These are phyloP conservation scores for Idaea biselata DNA, from an alignment of 2,888 invertebrate species.

Conservation along the genomic window DNA sequence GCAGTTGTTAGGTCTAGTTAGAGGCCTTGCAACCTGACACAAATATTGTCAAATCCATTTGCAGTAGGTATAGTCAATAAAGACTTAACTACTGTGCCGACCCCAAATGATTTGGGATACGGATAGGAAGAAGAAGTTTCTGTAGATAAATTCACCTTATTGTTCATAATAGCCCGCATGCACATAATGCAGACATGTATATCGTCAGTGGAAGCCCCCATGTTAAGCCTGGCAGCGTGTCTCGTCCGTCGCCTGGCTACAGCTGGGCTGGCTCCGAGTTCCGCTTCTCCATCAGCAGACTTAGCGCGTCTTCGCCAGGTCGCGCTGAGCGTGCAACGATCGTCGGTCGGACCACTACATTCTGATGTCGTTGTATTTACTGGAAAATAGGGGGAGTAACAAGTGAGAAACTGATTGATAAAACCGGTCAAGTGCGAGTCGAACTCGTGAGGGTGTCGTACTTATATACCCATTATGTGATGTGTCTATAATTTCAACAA, in stretches of 20 bases:
- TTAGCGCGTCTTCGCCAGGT: slow-evolving; percentile 62
- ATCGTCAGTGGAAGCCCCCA: slow-evolving; percentile 98
- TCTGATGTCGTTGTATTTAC: slow-evolving; percentile 71
- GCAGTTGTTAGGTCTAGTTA: too few relatives aligned
- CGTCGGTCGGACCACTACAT: slow-evolving; percentile 63
- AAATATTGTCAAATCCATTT: too few relatives aligned
- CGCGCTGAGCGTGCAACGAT: slow-evolving; percentile 56
- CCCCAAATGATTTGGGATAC: too few relatives aligned
- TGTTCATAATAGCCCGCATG: slow-evolving; percentile 99
- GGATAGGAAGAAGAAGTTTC: too few relatives aligned
- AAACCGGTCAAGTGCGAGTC: neutral
- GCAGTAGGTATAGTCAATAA: too few relatives aligned
- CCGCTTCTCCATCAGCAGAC: slow-evolving; percentile 56
- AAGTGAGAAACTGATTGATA: neutral
- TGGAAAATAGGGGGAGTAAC: slow-evolving; percentile 17
- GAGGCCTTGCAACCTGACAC: too few relatives aligned
- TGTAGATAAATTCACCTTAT: slow-evolving; percentile 84
- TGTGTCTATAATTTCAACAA: too few relatives aligned
- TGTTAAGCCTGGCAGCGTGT: slow-evolving; percentile 93
- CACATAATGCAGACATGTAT: slow-evolving; percentile 99
- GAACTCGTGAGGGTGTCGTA: too few relatives aligned
- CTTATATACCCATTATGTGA: too few relatives aligned
- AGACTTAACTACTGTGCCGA: too few relatives aligned
- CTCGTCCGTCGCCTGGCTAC: slow-evolving; percentile 84
- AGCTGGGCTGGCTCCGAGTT: slow-evolving; percentile 48